Conservation (phyloP, 2,113 vertebrate genomes). For the Enhydra lutris region DNA sequence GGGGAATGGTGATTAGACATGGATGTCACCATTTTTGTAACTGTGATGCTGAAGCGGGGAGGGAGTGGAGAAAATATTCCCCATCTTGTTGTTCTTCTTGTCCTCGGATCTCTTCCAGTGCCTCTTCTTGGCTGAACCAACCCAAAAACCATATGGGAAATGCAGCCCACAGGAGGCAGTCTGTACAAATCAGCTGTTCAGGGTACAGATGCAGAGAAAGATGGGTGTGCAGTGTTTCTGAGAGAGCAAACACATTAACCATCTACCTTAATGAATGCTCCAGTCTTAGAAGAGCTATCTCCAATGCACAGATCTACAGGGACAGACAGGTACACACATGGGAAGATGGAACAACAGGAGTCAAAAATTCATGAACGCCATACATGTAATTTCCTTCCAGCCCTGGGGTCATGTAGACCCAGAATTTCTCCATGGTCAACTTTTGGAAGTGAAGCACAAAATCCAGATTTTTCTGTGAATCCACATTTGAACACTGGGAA, state of each 20-base stretch:
- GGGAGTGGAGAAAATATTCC: neutral
- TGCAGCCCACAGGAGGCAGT: neutral
- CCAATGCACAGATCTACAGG: neutral
- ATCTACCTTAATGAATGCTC: neutral
- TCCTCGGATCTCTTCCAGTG: neutral
- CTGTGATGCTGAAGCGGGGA: neutral
- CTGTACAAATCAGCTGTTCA: neutral
- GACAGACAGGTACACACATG: neutral
- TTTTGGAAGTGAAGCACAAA: neutral
- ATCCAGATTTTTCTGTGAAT: neutral
- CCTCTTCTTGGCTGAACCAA: neutral
- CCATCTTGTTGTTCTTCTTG: neutral
- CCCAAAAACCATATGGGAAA: neutral
- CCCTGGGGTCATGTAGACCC: neutral
- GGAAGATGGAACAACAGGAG: rapidly evolving
- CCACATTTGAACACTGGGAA: neutral
- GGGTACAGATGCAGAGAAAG: neutral
- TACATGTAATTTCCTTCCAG: neutral
- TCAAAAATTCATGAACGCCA: neutral
- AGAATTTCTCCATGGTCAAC: neutral
- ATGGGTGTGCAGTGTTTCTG: neutral
- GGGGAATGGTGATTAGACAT: neutral
- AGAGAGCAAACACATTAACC: neutral
- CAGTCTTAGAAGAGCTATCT: neutral
- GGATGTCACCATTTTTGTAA: no score